phyloP scores from a whole-genome alignment of 2,797 vertebrate genomes.

The Denticeps clupeoides region DNA sequence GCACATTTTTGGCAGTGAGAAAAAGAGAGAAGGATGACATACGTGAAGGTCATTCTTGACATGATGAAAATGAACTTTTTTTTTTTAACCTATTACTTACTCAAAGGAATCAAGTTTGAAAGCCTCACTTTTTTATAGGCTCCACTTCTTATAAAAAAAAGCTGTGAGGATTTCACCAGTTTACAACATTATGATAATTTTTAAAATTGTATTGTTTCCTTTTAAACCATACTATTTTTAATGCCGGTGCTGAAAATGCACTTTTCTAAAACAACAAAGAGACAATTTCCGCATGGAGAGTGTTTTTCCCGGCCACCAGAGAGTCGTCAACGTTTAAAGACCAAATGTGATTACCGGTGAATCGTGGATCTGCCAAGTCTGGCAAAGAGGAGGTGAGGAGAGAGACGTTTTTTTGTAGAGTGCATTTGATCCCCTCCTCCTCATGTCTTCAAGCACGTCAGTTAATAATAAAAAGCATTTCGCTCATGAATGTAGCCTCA shows the following conservation, averaged over 20 bases:
- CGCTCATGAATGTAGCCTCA: background rate
- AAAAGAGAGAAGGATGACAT: conserved; percentile 1
- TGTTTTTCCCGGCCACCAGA: conserved; percentile 22
- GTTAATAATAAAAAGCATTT: conserved; percentile 1
- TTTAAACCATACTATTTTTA: too few species aligned
- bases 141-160: too few species aligned
- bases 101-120: too few species aligned
- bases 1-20: background rate
- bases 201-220: too few species aligned
- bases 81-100: too few species aligned
- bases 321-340: conserved; percentile 15
- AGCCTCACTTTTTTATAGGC: too few species aligned
- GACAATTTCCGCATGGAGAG: too few species aligned
- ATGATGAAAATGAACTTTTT: background rate
- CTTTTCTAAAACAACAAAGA: conserved; percentile 14
- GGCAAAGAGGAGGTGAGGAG: conserved; percentile 6
- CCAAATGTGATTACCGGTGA: conserved; percentile 25
- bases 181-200: too few species aligned
- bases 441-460: conserved; percentile 4
- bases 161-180: conserved; percentile 20
- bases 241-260: conserved; percentile 24
- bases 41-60: background rate
- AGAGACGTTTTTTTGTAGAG: too few species aligned
- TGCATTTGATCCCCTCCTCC: conserved; percentile 3
- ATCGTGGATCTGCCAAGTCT: conserved; percentile 19